Evolutionary conservation across 2,888 invertebrate genomes (phyloP), one percentile per base, ranked within the genome.

Genomic region (Cartodere bifasciata): DNA sequence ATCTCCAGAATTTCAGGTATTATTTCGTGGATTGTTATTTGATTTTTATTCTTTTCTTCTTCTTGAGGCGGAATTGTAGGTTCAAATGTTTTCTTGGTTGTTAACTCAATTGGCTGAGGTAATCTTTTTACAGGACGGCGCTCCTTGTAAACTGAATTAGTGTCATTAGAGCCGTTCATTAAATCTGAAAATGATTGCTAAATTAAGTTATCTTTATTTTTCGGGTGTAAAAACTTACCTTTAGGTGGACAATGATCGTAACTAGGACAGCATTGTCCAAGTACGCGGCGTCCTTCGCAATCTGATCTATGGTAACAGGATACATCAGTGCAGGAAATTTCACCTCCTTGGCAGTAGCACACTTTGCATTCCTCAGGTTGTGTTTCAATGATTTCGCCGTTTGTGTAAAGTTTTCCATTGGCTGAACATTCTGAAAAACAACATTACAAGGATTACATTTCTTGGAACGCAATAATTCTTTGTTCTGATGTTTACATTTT

Each of bases 261-360:
- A 53, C 77, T 76, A 1, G 83, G 83, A 50, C 84, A 84, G 60
- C 84, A 84, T 49, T 77, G 70, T 28, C 82, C 82, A 7, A 73
- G 67, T 42, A 80, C 74, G 41, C 69, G 70, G 38, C 74, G 68
- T 20, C 80, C 80, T 47, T 71, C 68, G 59, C 83, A 84, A 60
- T 84, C 83, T 42, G 75, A 73, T 30, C 83, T 65, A 44, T 72
- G 69, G 60, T 76, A 81, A 60, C 84, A 84, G 29, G 77, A 76
- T 41, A 83, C 75, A 37, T 76, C 70, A 26, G 77, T 74, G 60
- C 84, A 84, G 47, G 77, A 74, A 44, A 83, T 72, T 55, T 81
- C 80, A 2, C 82, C 82, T 13, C 81, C 80, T 59, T 78, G 72
- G 58, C 84, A 84, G 60, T 80, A 81, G 59, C 84, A 84, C 36